Base-by-base conservation (phyloP, 2,797 vertebrate genomes). In the Anisognathus igniventris region DNA sequence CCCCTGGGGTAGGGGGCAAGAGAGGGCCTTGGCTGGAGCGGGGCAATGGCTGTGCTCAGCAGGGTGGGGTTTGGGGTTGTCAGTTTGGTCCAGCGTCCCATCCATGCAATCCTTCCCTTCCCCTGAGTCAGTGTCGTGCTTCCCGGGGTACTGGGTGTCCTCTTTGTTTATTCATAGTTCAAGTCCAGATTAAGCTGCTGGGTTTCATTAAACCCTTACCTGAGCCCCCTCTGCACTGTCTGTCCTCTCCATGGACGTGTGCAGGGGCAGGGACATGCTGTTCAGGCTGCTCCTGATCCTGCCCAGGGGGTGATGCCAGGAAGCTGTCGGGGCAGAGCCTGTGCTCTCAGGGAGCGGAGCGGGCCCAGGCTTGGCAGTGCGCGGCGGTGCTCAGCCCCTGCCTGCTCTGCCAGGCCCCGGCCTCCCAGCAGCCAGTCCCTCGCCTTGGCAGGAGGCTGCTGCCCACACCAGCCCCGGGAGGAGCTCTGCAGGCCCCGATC, bases 391-490 rank as follows among this genome's bases (percentile, higher is more conserved):
- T 76, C 60, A 51, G 24, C 70, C 73, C 62, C 48, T 5, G 54
- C 91, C 83, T 77, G 56, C 24, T 1, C 65, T 62, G 68, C 93
- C 84, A 66, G 88, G 51, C 51, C 31, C 89, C 0, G 0, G 68
- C 30, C 57, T 58, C 44, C 28, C 1, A 0, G 64, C 86, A 92
- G 48, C 56, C 16, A 4, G 61, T 31, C 58, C 40, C 73, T 66
- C 66, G 60, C 4, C 72, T 62, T 39, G 65, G 67, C 42, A 14
- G 66, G n/a, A 65, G 39, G 39, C 66, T 70, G 61, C 83, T 88
- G 57, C 47, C 3, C 0, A 22, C 1, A 0, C n/a, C 16, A 2
- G 19, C 23, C 77, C 42, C 0, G 0, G 35, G n/a, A 40, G 21
- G 60, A 57, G 54, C 54, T 78, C 30, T 2, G 5, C 12, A 45